These are phyloP conservation scores for Bradypus variegatus DNA, from an alignment of 2,797 vertebrate species.

Conservation along the genomic window DNA sequence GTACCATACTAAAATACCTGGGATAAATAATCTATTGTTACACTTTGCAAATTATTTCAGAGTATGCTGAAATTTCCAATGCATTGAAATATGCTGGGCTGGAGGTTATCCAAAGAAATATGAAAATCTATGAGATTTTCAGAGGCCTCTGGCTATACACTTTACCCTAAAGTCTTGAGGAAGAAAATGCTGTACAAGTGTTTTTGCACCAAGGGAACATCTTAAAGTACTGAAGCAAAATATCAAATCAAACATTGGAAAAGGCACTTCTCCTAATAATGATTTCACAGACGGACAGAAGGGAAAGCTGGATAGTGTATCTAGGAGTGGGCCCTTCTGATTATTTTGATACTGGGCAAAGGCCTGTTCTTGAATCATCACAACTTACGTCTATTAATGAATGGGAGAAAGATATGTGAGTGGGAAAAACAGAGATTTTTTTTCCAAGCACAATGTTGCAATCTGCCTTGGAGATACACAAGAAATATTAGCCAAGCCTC, in stretches of 20 bases:
- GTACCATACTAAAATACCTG: background rate
- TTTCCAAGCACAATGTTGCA: background rate
- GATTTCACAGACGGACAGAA: background rate
- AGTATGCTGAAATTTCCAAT: background rate
- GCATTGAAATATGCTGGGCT: background rate
- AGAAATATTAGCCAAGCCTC: background rate
- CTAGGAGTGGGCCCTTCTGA: background rate
- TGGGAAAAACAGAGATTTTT: background rate
- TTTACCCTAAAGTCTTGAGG: background rate
- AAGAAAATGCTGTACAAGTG: background rate
- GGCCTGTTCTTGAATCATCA: background rate
- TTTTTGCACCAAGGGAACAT: background rate
- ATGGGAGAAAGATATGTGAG: background rate
- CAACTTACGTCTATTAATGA: background rate
- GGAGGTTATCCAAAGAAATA: background rate
- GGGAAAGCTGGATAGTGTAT: background rate
- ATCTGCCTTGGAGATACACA: background rate
- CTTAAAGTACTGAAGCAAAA: background rate
- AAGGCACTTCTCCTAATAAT: background rate
- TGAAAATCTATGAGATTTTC: background rate
- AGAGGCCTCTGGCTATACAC: background rate
- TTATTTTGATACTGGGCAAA: background rate
- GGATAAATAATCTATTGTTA: background rate
- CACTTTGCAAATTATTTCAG: background rate
- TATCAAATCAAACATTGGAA: background rate